Conservation (phyloP, 2,113 vertebrate species). For the Bucco capensis region DNA sequence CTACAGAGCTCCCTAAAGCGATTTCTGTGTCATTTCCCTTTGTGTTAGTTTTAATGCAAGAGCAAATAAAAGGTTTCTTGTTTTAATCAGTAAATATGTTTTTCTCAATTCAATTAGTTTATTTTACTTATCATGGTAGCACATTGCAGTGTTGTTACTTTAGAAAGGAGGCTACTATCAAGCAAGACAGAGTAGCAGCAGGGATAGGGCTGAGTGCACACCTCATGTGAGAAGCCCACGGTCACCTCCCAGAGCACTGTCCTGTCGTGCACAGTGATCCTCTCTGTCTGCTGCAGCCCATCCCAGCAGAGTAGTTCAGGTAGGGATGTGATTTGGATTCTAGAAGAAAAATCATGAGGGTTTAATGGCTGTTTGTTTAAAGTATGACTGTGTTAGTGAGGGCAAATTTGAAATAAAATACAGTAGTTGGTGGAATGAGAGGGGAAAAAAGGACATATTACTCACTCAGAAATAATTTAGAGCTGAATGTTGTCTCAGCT, state of each 20-base stretch:
- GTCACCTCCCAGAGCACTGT: accelerated
- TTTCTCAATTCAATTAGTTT: not conserved
- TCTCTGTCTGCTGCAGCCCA: not conserved
- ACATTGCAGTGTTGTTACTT: not conserved
- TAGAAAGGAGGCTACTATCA: not conserved
- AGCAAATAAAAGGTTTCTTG: not conserved
- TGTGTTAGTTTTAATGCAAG: not conserved
- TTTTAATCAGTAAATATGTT: not conserved
- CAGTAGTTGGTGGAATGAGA: not conserved
- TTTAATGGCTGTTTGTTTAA: not conserved
- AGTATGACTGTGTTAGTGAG: not conserved
- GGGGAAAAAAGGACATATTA: not conserved
- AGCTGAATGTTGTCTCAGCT: not conserved
- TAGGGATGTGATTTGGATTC: not conserved
- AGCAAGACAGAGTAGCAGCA: not conserved
- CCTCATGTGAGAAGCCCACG: accelerated
- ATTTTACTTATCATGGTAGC: not conserved
- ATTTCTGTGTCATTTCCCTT: not conserved
- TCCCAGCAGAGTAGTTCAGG: not conserved
- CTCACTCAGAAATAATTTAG: not conserved
- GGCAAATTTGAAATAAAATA: not conserved
- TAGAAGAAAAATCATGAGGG: not conserved
- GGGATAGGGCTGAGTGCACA: not conserved
- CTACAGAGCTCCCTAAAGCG: accelerated
- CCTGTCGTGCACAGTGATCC: not conserved